These are phyloP conservation scores for Oreotrochilus melanogaster DNA, from an alignment of 2,113 vertebrate species.

Conservation along the genomic window DNA sequence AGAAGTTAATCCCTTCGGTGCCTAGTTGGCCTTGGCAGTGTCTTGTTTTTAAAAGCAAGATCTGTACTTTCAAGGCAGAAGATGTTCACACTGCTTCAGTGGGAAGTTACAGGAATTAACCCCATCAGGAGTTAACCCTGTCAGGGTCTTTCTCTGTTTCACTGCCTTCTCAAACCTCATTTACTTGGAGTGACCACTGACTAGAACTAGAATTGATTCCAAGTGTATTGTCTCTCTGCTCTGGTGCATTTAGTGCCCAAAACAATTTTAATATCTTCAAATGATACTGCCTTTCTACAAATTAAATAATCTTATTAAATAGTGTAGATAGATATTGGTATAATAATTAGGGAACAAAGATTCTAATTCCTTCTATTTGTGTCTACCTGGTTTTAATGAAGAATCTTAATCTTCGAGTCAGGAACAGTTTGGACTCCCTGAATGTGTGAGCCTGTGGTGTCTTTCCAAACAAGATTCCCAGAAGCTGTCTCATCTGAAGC, in stretches of 20 bases:
- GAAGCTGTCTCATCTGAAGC: slow-evolving; percentile 15
- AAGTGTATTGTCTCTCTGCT: not conserved
- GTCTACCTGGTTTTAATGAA: slow-evolving; percentile 1
- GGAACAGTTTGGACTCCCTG: not conserved
- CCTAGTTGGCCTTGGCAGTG: too few species aligned
- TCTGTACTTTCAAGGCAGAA: too few species aligned
- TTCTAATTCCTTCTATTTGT: not conserved
- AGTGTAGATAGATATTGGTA: not conserved
- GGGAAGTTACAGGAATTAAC: too few species aligned
- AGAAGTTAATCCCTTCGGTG: too few species aligned
- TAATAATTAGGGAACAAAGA: not conserved
- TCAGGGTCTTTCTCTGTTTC: too few species aligned
- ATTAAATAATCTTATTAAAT: not conserved
- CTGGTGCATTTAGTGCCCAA: not conserved
- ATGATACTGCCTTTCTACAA: not conserved
- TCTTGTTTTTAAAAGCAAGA: too few species aligned
- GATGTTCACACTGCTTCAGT: too few species aligned
- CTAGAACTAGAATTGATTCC: not conserved
- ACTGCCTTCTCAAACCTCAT: not conserved
- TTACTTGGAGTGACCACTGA: not conserved
- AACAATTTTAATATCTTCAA: not conserved
- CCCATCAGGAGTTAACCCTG: too few species aligned
- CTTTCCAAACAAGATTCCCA: not conserved
- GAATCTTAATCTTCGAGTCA: not conserved
- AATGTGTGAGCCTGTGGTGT: not conserved